Percentiles rank a stretch among this genome's conserved stretches.
Evolutionary conservation across 2,797 vertebrate genomes (phyloP).

Genomic region (Onychomys arenicola): DNA sequence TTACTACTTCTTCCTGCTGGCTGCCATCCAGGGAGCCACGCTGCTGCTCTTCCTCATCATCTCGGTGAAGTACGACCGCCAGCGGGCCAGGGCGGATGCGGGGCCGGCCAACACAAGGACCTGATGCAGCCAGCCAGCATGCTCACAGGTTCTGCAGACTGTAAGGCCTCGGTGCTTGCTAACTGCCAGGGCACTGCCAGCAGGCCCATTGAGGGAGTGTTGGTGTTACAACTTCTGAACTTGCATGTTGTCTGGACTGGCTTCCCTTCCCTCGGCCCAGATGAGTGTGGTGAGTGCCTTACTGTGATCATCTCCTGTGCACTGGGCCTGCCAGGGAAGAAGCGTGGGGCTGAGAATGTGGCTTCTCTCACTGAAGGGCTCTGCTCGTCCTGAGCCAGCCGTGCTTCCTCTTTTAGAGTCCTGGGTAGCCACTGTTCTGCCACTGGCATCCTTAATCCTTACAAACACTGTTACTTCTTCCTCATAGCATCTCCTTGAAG

Average conservation of each 20-base stretch:
- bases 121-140: conserved; percentile 71
- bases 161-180: not conserved
- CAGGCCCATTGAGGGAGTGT: not conserved
- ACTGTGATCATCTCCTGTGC: not conserved
- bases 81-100: conserved; percentile 78
- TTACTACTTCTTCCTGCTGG: conserved; percentile 99
- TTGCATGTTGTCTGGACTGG: not conserved
- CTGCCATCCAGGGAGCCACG: conserved; percentile 95
- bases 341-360: not conserved
- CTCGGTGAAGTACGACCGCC: conserved; percentile 95
- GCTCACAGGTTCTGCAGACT: not conserved
- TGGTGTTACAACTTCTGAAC: not conserved
- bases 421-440: fast-evolving
- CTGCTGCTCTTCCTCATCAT: conserved; percentile 96
- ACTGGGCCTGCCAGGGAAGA: not conserved
- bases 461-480: not conserved
- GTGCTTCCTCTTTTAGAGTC: not conserved
- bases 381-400: not conserved
- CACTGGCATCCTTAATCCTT: not conserved
- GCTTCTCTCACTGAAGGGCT: not conserved
- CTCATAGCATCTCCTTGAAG: not conserved
- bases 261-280: not conserved
- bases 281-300: not conserved
- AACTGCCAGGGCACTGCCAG: not conserved
- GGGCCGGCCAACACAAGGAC: conserved; percentile 75